These are phyloP conservation scores for Tetrax tetrax DNA, from an alignment of 2,113 vertebrate species.

Conservation along the genomic window DNA sequence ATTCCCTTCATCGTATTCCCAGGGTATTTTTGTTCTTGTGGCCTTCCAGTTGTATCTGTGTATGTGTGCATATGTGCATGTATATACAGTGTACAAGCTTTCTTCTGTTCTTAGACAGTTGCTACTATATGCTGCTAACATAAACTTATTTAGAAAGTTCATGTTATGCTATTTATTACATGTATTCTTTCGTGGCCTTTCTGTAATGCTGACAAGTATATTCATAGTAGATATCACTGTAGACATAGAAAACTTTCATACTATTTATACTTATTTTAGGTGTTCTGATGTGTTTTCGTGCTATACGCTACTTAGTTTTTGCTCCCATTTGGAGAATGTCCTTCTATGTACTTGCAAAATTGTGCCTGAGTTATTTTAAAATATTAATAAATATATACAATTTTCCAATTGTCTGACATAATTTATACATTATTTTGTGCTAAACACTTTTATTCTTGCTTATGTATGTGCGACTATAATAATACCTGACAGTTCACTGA, in stretches of 20 bases:
- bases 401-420: constrained; percentile 50
- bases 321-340: constrained; percentile 57
- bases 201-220: constrained; percentile 42
- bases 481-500: neutral
- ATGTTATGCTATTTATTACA: constrained; percentile 24
- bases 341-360: constrained; percentile 65
- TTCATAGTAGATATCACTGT: constrained; percentile 57
- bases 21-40: neutral
- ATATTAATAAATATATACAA: constrained; percentile 62
- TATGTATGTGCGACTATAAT: neutral
- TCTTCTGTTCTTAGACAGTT: constrained; percentile 41
- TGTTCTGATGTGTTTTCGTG: constrained; percentile 64
- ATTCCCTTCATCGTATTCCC: neutral
- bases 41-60: constrained; percentile 25
- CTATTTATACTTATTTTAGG: constrained; percentile 56
- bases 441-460: neutral
- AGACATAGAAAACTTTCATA: constrained; percentile 43
- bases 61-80: constrained; percentile 19
- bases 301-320: constrained; percentile 51
- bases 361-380: constrained; percentile 69
- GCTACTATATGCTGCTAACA: constrained; percentile 56
- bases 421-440: neutral
- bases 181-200: constrained; percentile 40
- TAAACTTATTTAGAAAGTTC: constrained; percentile 54
- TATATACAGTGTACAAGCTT: constrained; percentile 2